These are phyloP conservation scores for Atopsyche davidsoni DNA, from an alignment of 1,140 invertebrate genomes.

Conservation along the genomic window DNA sequence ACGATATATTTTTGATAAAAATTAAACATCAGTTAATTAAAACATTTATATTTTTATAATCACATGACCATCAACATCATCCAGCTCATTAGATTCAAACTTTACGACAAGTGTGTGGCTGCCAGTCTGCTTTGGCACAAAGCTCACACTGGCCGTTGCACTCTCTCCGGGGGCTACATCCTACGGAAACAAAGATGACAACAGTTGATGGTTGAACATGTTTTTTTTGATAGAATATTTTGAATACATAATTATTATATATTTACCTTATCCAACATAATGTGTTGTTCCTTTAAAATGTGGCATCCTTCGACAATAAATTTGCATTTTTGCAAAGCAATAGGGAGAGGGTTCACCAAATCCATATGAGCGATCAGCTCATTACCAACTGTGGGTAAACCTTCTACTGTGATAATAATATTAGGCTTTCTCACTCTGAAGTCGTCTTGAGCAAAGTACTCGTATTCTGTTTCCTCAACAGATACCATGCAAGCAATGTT, in stretches of 20 bases:
- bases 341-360: conserved; percentile 77
- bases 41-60: no score
- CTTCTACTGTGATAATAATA: conserved; percentile 67
- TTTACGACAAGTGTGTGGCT: conserved; percentile 71
- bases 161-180: conserved; percentile 56
- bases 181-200: conserved; percentile 31
- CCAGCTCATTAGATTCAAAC: conserved; percentile 73
- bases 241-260: no score
- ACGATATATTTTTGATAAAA: no score
- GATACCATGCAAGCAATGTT: conserved; percentile 75
- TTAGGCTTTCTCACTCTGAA: conserved; percentile 85
- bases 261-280: conserved; percentile 60
- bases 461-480: conserved; percentile 76
- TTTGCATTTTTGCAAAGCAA: conserved; percentile 63
- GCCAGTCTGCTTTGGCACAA: conserved; percentile 65
- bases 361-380: conserved; percentile 60
- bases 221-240: no score
- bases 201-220: neutral
- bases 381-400: conserved; percentile 56
- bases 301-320: conserved; percentile 79
- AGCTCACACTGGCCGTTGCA: conserved; percentile 61
- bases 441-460: conserved; percentile 86
- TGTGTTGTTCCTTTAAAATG: conserved; percentile 61
- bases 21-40: no score
- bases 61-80: conserved; percentile 84